Evolutionary conservation across 2,797 vertebrate species (phyloP).

Genomic region (Lagorchestes hirsutus): DNA sequence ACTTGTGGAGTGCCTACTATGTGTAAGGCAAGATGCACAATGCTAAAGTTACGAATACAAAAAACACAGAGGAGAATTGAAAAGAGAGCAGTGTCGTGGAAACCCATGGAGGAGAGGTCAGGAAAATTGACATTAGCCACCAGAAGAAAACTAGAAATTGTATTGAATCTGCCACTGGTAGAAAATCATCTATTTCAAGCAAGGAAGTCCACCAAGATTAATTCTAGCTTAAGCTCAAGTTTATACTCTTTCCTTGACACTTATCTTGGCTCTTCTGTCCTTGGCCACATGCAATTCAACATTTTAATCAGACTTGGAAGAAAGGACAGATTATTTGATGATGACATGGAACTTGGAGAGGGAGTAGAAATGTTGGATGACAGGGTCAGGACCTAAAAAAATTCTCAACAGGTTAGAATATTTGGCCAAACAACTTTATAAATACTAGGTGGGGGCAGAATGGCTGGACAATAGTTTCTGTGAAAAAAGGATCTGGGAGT

Average conservation of each 20-base stretch:
- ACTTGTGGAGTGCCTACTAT: background rate
- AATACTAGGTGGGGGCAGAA: too few relatives aligned
- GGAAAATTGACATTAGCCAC: background rate
- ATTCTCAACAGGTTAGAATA: too few relatives aligned
- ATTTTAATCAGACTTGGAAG: background rate
- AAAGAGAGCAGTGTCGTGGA: background rate
- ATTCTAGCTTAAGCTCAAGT: background rate
- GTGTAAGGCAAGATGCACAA: background rate
- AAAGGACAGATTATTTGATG: background rate
- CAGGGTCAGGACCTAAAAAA: too few relatives aligned
- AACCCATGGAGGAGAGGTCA: background rate
- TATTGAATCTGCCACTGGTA: background rate
- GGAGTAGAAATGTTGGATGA: too few relatives aligned
- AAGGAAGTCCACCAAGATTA: background rate
- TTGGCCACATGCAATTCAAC: background rate
- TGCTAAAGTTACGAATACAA: background rate
- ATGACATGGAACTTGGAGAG: too few relatives aligned
- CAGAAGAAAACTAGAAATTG: background rate
- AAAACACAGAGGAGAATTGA: background rate
- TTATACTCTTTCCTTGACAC: background rate
- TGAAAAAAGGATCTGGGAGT: too few relatives aligned
- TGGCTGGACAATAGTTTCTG: too few relatives aligned
- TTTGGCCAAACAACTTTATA: too few relatives aligned
- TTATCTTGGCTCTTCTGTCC: background rate
- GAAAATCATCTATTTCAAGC: background rate